phyloP scores from a whole-genome alignment of 2,113 vertebrate species.

The Melanotaenia duboulayi region DNA sequence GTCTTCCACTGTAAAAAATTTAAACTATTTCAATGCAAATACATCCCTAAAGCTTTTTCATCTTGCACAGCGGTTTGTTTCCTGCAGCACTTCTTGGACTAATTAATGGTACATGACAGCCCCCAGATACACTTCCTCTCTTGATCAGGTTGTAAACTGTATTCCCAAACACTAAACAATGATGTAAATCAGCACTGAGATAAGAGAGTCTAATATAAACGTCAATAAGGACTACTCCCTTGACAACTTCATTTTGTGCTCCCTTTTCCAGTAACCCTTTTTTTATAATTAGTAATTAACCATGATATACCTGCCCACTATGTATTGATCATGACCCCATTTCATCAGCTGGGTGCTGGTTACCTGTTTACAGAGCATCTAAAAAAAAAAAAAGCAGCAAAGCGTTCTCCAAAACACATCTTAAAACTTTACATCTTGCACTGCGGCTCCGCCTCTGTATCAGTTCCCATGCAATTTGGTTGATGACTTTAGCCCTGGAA shows the following conservation, averaged over 20 bases:
- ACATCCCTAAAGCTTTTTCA: too few relatives aligned
- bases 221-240: conserved; percentile 7
- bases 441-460: conserved; percentile 44
- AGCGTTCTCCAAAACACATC: conserved; percentile 31
- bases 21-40: too few relatives aligned
- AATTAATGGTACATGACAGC: too few relatives aligned
- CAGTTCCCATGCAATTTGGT: conserved; percentile 75
- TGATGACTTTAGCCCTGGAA: conserved; percentile 79
- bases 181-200: conserved; percentile 3
- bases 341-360: not conserved
- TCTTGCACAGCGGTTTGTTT: too few relatives aligned
- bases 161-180: not conserved
- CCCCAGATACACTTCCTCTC: not conserved
- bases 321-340: not conserved
- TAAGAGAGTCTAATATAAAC: conserved; percentile 16
- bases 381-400: conserved; percentile 9
- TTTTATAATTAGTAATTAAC: conserved; percentile 21
- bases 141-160: not conserved
- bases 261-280: conserved; percentile 6
- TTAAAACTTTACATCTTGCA: conserved; percentile 39
- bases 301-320: not conserved
- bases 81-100: too few relatives aligned
- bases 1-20: too few relatives aligned
- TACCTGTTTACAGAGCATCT: conserved; percentile 42
- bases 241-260: not conserved